Conservation (phyloP, 2,888 invertebrate species). For the Trissonchulus latispiculum region DNA sequence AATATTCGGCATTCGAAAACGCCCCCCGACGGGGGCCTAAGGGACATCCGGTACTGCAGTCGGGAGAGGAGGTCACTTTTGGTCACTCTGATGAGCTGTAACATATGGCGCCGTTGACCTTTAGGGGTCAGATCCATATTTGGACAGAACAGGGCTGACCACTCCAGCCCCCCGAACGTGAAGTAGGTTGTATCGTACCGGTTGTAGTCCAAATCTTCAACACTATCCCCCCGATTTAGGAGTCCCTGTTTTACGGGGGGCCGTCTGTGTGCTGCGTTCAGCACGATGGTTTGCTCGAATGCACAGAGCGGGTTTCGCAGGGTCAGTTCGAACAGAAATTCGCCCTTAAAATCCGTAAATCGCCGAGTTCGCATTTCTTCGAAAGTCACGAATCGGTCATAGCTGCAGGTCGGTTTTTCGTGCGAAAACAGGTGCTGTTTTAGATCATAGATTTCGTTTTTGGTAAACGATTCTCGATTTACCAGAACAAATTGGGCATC, state of each 20-base stretch:
- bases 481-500: constrained; percentile 70
- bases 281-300: constrained; percentile 59
- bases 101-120: constrained; percentile 14
- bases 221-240: background rate
- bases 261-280: background rate
- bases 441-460: constrained; percentile 56
- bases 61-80: constrained; percentile 69
- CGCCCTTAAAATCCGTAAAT: background rate
- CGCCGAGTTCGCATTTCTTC: constrained; percentile 38
- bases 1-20: background rate
- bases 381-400: constrained; percentile 41
- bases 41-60: constrained; percentile 56
- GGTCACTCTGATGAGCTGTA: constrained; percentile 54
- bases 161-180: constrained; percentile 68
- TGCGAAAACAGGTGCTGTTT: background rate
- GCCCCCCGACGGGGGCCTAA: constrained; percentile 37
- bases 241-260: background rate
- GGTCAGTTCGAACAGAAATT: constrained; percentile 66
- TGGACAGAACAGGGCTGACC: constrained; percentile 55
- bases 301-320: constrained; percentile 64
- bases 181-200: constrained; percentile 54
- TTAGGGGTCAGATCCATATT: constrained; percentile 22
- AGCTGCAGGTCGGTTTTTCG: background rate
- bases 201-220: constrained; percentile 17
- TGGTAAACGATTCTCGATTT: constrained; percentile 69